phyloP scores from a whole-genome alignment of 92 coral and sea anemone genomes.

The Actinernus sp. region DNA sequence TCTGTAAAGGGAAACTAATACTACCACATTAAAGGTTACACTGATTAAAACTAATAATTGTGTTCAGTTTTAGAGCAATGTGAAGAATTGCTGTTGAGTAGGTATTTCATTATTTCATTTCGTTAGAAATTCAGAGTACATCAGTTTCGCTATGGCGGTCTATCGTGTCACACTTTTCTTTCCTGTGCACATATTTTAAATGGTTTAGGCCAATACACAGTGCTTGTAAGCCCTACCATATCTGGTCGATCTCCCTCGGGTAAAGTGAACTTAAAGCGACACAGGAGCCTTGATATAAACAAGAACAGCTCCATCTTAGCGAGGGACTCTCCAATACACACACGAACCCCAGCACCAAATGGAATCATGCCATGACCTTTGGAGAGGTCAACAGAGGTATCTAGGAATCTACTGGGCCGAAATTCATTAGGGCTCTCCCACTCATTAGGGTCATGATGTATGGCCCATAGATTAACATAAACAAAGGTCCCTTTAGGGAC shows the following conservation, averaged over 20 bases:
- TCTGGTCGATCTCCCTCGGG: conserved; percentile 32
- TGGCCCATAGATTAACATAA: conserved; percentile 51
- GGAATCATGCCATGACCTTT: conserved; percentile 33
- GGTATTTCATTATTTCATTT: no score
- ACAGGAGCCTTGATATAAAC: conserved; percentile 47
- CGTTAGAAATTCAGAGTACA: no score
- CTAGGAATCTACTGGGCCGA: conserved; percentile 66
- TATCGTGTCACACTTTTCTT: no score
- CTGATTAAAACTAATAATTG: no score
- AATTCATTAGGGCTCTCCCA: conserved; percentile 62
- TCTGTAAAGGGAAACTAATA: no score
- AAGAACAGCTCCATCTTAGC: conserved; percentile 67
- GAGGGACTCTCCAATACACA: conserved; percentile 60
- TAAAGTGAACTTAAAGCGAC: conserved; percentile 44
- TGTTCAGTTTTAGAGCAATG: no score
- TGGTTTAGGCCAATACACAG: conserved; percentile 59
- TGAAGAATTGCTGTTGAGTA: no score
- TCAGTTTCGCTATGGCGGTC: no score
- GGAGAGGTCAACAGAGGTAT: conserved; percentile 8
- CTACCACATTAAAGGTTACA: no score
- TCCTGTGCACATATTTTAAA: conserved; percentile 47
- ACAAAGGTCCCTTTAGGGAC: conserved; percentile 55
- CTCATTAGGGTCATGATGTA: conserved; percentile 58
- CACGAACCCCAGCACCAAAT: conserved; percentile 72
- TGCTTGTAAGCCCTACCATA: conserved; percentile 34